Evolutionary conservation across 2,888 invertebrate species (phyloP).

Genomic region (Cheilosia scutellata): DNA sequence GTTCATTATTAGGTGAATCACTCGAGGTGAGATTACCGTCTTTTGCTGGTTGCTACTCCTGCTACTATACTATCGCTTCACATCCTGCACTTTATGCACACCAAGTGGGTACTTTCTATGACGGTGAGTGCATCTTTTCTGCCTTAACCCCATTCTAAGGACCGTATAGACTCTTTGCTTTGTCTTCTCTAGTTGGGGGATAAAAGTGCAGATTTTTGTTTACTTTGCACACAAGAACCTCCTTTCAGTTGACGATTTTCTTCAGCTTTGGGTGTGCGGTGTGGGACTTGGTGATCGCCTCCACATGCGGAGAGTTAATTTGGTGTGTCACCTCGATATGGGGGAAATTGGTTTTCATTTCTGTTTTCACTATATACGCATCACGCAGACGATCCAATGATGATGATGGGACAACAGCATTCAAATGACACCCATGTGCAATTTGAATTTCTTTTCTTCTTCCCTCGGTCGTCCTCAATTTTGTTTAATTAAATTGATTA

Average conservation of each 20-base stretch:
- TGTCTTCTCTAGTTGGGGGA: slow-evolving; percentile 20
- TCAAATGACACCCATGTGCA: slow-evolving; percentile 34
- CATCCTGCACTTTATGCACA: slow-evolving; percentile 15
- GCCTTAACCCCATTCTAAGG: slow-evolving; percentile 57
- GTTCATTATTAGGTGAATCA: slow-evolving; percentile 53
- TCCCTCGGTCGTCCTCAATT: neutral
- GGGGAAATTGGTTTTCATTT: too few species aligned
- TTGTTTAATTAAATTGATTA: slow-evolving; percentile 59
- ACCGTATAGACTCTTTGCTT: slow-evolving; percentile 21
- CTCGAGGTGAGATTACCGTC: slow-evolving; percentile 48
- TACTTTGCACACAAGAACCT: slow-evolving; percentile 39
- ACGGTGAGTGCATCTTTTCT: slow-evolving; percentile 61
- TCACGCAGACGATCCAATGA: neutral
- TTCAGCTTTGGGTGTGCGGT: neutral
- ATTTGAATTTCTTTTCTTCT: slow-evolving; percentile 38
- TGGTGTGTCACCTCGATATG: slow-evolving; percentile 44
- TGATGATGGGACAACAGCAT: slow-evolving; percentile 12
- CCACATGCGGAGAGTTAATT: slow-evolving; percentile 41
- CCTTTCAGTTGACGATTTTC: slow-evolving; percentile 41
- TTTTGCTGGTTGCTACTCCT: slow-evolving; percentile 20
- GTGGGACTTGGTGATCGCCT: slow-evolving; percentile 6
- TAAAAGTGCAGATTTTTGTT: slow-evolving; percentile 55
- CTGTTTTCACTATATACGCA: neutral
- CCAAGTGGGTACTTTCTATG: slow-evolving; percentile 57
- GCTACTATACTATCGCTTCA: neutral